Percentiles rank a stretch among this genome's conserved stretches.
phyloP scores from a whole-genome alignment of 2,888 invertebrate species.

The Ormyrus pomaceus region DNA sequence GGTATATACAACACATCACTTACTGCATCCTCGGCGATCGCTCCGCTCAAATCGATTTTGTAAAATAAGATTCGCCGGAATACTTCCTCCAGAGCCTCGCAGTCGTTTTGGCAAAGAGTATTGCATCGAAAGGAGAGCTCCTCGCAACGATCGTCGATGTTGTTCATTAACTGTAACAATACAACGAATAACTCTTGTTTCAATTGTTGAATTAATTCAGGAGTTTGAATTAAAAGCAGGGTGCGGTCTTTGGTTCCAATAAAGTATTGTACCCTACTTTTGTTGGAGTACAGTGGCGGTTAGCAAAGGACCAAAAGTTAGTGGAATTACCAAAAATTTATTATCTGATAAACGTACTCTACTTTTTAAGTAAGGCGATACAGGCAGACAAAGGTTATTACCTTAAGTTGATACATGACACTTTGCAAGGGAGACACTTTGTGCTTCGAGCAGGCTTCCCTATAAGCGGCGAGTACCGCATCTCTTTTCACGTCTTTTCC shows the following conservation, averaged over 20 bases:
- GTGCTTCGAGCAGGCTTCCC: constrained; percentile 85
- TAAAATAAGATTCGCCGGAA: constrained; percentile 87
- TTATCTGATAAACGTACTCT: no score
- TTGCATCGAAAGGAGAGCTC: constrained; percentile 80
- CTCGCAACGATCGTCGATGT: constrained; percentile 78
- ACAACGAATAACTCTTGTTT: neutral
- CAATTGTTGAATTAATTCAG: neutral
- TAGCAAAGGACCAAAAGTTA: no score
- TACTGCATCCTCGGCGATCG: constrained; percentile 85
- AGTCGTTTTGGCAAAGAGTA: constrained; percentile 81
- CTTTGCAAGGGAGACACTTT: constrained; percentile 82
- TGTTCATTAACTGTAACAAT: constrained; percentile 72
- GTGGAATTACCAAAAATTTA: no score
- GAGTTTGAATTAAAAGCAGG: no score
- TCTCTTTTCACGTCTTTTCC: constrained; percentile 81
- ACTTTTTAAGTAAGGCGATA: no score
- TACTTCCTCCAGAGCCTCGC: constrained; percentile 90
- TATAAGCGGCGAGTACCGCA: constrained; percentile 85
- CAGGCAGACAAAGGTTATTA: constrained; percentile 66
- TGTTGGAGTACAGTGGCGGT: no score
- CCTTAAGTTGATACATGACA: constrained; percentile 85
- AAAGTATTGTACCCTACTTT: no score
- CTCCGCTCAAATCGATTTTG: constrained; percentile 82
- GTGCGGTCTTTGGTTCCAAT: no score
- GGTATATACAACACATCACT: constrained; percentile 74